These are phyloP conservation scores for Catotricha subobsoleta DNA, from an alignment of 2,888 invertebrate genomes.

Conservation along the genomic window DNA sequence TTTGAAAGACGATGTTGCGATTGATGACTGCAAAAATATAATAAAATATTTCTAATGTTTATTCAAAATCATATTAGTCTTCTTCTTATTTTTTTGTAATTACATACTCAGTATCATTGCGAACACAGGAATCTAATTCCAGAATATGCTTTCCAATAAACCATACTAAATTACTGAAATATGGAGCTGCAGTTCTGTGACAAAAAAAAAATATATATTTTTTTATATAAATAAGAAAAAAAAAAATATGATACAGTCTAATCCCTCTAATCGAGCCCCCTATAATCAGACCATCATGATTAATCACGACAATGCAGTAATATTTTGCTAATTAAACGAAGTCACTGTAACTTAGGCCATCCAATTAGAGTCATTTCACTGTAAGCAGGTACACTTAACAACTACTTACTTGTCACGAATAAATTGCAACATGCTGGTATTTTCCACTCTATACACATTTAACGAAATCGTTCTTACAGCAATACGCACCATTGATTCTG, in stretches of 20 bases:
- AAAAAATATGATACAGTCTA: no score
- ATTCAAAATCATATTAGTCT: no score
- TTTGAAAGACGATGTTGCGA: conserved; percentile 80
- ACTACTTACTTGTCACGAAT: conserved; percentile 62
- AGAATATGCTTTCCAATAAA: conserved; percentile 96
- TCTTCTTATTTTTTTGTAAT: conserved; percentile 12
- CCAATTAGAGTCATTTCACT: no score
- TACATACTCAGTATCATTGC: conserved; percentile 86
- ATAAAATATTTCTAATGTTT: background rate
- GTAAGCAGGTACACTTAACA: no score
- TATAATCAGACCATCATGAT: no score
- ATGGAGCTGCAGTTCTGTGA: conserved; percentile 80
- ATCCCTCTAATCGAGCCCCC: no score
- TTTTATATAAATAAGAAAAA: no score
- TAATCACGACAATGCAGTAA: no score
- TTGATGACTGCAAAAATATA: conserved; percentile 51
- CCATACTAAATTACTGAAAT: conserved; percentile 97
- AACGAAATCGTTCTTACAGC: conserved; percentile 94
- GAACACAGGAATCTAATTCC: conserved; percentile 84
- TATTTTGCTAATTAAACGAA: no score
- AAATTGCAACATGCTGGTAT: conserved; percentile 86
- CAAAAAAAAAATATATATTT: no score
- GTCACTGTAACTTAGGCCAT: no score
- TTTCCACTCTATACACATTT: conserved; percentile 90
- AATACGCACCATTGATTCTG: conserved; percentile 97